Evolutionary conservation across 2,797 vertebrate genomes (phyloP).

Genomic region (Trichosurus vulpecula): DNA sequence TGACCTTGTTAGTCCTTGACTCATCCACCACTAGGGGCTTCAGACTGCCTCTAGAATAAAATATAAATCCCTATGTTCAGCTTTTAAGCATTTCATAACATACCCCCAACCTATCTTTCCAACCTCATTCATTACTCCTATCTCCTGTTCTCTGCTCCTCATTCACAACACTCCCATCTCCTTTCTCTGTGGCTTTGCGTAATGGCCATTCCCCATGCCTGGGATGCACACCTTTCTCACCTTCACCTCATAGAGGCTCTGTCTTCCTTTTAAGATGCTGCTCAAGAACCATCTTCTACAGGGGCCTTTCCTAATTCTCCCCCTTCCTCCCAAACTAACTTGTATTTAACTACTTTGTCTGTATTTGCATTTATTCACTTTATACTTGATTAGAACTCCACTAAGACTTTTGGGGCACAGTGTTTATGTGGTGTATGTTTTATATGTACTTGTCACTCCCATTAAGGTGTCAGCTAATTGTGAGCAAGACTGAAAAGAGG

Average conservation of each 20-base stretch:
- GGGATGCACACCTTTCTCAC: background rate
- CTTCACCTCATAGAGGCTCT: background rate
- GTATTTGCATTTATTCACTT: background rate
- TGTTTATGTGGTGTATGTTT: background rate
- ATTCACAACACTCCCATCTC: background rate
- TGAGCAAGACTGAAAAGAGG: constrained; percentile 17
- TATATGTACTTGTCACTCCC: background rate
- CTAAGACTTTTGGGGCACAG: background rate
- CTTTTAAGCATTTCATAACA: background rate
- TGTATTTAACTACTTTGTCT: background rate
- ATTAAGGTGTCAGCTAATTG: background rate
- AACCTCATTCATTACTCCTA: background rate
- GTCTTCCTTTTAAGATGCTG: background rate
- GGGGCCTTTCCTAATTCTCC: background rate
- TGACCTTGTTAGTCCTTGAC: background rate
- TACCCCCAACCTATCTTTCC: background rate
- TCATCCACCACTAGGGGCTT: background rate
- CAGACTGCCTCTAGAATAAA: background rate
- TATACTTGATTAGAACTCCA: background rate
- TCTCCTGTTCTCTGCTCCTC: background rate
- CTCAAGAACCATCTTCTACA: background rate
- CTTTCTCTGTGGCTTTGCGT: background rate
- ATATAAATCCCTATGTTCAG: background rate
- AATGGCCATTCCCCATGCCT: background rate
- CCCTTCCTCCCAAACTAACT: background rate